Base-by-base conservation (phyloP, 2,888 invertebrate genomes). In the Drosophila affinis region DNA sequence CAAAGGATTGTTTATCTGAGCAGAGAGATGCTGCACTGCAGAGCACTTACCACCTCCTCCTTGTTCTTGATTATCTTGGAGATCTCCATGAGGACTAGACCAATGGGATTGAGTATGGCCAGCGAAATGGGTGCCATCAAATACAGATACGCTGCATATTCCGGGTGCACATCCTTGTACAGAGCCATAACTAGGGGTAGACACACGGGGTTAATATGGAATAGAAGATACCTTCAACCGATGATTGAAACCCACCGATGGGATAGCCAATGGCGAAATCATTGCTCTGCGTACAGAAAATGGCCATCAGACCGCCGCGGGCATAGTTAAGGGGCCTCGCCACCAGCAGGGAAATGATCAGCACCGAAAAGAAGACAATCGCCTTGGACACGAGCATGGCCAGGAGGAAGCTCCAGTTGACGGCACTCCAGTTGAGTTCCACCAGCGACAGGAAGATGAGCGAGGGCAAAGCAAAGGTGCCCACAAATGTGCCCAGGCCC, bases 201-300 rank as follows among this genome's bases (percentile, higher is more conserved):
- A 49, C 3, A 47, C 0, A 4, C 32, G 0, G 3, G 14, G 3
- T 7, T 10, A 44, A 32, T 18, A 4, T 4, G 3, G 21, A 21
- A 21, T 9, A 9, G 24, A 32, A 14, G 18, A n/a, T 2, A 7
- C 39, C 7, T 39, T 2, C 10, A 17, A 12, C 12, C 9, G 9
- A 7, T 46, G 12, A 9, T 45, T 45, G 6, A 9, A 49, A 60
- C 76, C 81, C 74, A 92, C 98, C 96, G 82, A 98, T 98, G 7
- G 99, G 98, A 93, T 96, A 98, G 72, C 98, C 98, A 81, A 99
- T 95, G 21, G 99, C 98, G 93, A 99, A 98, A 92, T 99, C 99
- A 93, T 99, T 99, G 91, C 98, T 98, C 91, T 98, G 98, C 0
- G 98, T 98, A 83, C 97, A 96, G 92, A 98, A 98, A 88, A 99